Evolutionary conservation across 2,888 invertebrate genomes (phyloP), one percentile per base, ranked within the genome.

Genomic region (Xanthorhoe spadicearia): DNA sequence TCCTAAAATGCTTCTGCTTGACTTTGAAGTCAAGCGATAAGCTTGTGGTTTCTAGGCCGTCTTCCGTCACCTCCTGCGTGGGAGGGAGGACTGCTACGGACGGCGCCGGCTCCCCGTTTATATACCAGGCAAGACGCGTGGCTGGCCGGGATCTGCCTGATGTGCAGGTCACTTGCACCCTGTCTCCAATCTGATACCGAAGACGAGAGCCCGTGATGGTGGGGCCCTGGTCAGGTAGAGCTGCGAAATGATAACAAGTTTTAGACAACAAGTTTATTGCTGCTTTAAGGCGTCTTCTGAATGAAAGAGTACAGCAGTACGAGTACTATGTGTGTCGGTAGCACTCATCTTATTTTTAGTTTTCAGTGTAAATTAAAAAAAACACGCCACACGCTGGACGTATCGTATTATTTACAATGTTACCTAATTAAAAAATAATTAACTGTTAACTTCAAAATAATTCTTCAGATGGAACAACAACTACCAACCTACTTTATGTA

Each of bases 41-140:
- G 64, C 95, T 95, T 19, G 97, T 96, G 69, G 96, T 96, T 86
- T 97, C 96, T 69, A 97, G 93, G n/a, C 96, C 95, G 54, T 94
- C 93, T 52, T 94, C 94, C 50, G 93, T 88, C 65, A 89, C 87
- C 72, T 91, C 87, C 68, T 93, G 89, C 53, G 90, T 89, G 0
- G 94, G 94, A 7, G 94, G 88, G 2, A 89, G 83, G 66, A 95
- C 83, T 6, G 94, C 90, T 4, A 84, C 81, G 2, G 93, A 76
- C 38, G 95, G 94, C 38, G 95, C 95, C 75, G 96, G 96, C 83
- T 97, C 96, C 28, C 97, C 97, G 88, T 97, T 97, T 89, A 97
- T 96, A 93, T 96, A 96, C 97, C 97, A 97, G 75, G 96, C 95
- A 63, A 97, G 95, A 80, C 95, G 95, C 65, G 97, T 97, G 13